Evolutionary conservation across 2,888 invertebrate genomes (phyloP).

Genomic region (Caenorhabditis angaria): DNA sequence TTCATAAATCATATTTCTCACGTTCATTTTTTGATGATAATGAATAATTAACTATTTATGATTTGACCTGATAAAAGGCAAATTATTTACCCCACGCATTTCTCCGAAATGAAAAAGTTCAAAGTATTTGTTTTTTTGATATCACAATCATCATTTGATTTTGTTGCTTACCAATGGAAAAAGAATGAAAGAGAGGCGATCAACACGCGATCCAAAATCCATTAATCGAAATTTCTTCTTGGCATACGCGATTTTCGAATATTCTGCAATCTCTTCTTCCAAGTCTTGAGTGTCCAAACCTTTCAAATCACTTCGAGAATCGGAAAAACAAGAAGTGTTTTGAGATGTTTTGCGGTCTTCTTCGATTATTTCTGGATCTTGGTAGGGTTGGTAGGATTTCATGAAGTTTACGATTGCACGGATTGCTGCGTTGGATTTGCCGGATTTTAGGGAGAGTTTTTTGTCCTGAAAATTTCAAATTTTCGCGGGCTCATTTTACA

Average conservation of each 20-base stretch:
- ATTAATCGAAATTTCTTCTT: constrained; percentile 41
- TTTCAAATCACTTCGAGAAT: constrained; percentile 11
- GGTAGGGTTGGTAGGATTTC: constrained; percentile 35
- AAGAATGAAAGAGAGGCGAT: constrained; percentile 57
- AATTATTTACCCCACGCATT: background rate
- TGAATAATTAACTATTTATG: constrained; percentile 9
- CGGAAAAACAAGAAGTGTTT: constrained; percentile 13
- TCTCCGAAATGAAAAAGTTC: constrained; percentile 9
- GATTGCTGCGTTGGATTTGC: constrained; percentile 50
- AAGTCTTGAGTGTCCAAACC: constrained; percentile 32
- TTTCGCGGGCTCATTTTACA: too few species aligned
- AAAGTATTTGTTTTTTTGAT: background rate
- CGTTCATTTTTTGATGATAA: too few species aligned
- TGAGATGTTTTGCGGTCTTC: constrained; percentile 18
- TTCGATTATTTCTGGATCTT: constrained; percentile 10
- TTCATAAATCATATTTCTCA: too few species aligned
- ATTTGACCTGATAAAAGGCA: constrained; percentile 8
- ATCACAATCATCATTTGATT: background rate
- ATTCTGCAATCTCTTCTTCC: constrained; percentile 40
- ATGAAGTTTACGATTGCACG: constrained; percentile 48
- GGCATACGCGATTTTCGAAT: constrained; percentile 36
- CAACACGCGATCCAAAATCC: constrained; percentile 55
- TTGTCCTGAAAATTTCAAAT: too few species aligned
- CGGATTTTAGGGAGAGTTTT: constrained; percentile 49
- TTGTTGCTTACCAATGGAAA: constrained; percentile 60